Evolutionary conservation across 92 coral and sea anemone genomes (phyloP).

Genomic region (Porites lobata): DNA sequence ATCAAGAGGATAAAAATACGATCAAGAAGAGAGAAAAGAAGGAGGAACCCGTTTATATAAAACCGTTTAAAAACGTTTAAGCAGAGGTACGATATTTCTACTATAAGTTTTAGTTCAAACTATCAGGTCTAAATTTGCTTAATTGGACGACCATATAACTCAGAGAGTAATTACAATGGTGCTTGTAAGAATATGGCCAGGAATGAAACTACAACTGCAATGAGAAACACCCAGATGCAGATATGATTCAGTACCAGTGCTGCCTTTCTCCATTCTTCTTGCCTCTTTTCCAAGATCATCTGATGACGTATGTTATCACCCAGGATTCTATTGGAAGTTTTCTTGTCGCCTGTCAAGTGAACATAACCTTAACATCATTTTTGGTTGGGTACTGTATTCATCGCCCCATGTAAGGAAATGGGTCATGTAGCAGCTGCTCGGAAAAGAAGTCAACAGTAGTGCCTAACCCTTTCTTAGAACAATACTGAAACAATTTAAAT

Average conservation of each 20-base stretch:
- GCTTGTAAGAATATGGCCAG: slow-evolving; percentile 50
- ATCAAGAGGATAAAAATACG: no score
- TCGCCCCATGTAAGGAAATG: background rate
- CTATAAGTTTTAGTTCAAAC: no score
- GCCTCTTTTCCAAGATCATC: slow-evolving; percentile 78
- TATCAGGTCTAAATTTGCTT: background rate
- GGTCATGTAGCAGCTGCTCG: no score
- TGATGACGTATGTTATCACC: slow-evolving; percentile 68
- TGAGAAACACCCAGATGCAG: slow-evolving; percentile 80
- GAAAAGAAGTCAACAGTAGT: no score
- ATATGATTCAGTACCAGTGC: slow-evolving; percentile 90
- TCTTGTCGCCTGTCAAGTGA: slow-evolving; percentile 29
- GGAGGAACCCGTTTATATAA: no score
- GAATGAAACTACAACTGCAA: slow-evolving; percentile 73
- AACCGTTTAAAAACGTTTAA: no score
- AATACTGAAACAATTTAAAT: no score
- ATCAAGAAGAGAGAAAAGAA: no score
- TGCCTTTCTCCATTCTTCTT: slow-evolving; percentile 88
- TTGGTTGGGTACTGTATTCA: background rate
- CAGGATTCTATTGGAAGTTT: slow-evolving; percentile 72
- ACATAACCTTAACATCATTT: background rate
- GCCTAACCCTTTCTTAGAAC: no score
- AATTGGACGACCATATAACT: background rate
- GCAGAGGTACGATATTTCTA: no score
- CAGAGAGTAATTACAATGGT: background rate